phyloP scores from a whole-genome alignment of 2,888 invertebrate genomes.

The Drosophila aldrichi region DNA sequence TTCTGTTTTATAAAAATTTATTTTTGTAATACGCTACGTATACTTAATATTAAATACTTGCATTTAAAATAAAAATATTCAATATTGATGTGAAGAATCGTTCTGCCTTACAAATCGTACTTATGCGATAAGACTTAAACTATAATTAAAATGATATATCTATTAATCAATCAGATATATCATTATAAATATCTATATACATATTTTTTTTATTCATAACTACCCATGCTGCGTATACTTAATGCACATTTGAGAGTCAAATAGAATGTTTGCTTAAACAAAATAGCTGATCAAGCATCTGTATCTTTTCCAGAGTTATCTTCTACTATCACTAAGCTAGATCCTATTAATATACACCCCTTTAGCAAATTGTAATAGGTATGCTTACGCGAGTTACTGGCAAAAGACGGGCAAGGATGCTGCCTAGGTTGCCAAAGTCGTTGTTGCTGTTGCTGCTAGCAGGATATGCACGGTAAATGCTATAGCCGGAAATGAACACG shows the following conservation, averaged over 20 bases:
- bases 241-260: not conserved
- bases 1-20: no score
- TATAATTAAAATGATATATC: no score
- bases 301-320: not conserved
- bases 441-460: conserved; percentile 32
- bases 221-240: not conserved
- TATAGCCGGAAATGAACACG: conserved; percentile 79
- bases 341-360: not conserved
- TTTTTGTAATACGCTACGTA: no score
- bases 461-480: conserved; percentile 78
- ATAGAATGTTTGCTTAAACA: no score
- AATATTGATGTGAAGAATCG: no score
- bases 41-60: no score
- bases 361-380: conserved; percentile 10
- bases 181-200: no score
- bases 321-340: not conserved
- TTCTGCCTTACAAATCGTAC: no score
- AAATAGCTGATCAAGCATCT: not conserved
- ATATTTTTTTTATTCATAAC: not conserved
- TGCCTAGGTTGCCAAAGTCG: conserved; percentile 39
- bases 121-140: no score
- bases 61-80: no score
- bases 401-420: conserved; percentile 40
- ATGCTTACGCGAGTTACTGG: conserved; percentile 16
- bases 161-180: no score